phyloP scores from a whole-genome alignment of 2,113 vertebrate species.

The Psammodynastes pulverulentus region DNA sequence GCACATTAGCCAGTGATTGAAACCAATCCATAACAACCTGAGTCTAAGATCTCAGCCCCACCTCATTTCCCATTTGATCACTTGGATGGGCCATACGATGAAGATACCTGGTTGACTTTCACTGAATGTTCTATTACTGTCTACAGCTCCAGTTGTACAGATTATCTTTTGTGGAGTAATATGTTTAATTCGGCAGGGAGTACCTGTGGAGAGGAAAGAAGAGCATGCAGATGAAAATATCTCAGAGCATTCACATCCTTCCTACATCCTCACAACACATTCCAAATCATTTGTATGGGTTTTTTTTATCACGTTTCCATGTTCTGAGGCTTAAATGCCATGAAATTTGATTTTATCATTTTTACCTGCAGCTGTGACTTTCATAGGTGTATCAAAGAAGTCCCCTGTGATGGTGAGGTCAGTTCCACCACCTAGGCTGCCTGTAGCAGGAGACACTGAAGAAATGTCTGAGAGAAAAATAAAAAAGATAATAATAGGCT shows the following conservation, averaged over 20 bases:
- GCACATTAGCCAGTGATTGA: not conserved
- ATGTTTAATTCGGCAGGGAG: slow-evolving; percentile 54
- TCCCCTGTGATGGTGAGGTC: slow-evolving; percentile 64
- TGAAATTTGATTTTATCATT: not conserved
- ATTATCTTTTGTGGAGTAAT: slow-evolving; percentile 63
- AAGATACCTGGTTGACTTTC: slow-evolving; percentile 65
- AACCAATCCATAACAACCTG: not conserved
- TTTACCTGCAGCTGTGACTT: slow-evolving; percentile 68
- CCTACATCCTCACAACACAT: not conserved
- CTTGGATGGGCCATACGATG: not conserved
- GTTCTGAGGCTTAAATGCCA: not conserved
- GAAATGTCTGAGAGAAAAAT: slow-evolving; percentile 59
- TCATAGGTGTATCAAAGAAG: slow-evolving; percentile 65
- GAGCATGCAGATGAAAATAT: not conserved
- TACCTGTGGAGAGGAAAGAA: slow-evolving; percentile 49
- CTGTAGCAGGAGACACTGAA: slow-evolving; percentile 64
- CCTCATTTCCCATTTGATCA: not conserved
- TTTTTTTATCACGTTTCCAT: not conserved
- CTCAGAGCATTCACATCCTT: not conserved
- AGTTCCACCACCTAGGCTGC: slow-evolving; percentile 68
- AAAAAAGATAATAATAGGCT: not conserved
- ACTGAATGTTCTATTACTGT: not conserved
- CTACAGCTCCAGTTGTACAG: slow-evolving; percentile 55
- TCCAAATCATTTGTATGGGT: not conserved
- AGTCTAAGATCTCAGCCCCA: not conserved